These are phyloP conservation scores for Pterois miles DNA, from an alignment of 2,797 vertebrate genomes.

Conservation along the genomic window DNA sequence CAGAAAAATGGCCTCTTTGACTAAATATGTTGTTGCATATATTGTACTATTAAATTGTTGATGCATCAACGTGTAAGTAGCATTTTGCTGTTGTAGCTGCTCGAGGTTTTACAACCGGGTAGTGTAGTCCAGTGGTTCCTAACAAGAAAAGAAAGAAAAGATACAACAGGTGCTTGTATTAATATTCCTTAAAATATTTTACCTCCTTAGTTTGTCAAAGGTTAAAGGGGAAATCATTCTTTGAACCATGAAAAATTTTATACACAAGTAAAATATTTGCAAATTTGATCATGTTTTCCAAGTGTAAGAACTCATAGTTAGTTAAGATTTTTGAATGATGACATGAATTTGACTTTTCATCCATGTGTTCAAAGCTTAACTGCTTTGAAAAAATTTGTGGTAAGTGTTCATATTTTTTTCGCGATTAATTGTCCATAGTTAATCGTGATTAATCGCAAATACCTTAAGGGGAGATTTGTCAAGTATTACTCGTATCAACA, in stretches of 20 bases:
- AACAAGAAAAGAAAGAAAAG: neutral
- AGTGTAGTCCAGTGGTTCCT: neutral
- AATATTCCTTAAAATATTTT: neutral
- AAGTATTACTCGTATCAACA: no score
- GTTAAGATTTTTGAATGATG: no score
- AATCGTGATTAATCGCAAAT: no score
- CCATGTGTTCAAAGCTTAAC: neutral
- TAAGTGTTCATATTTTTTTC: no score
- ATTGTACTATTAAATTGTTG: neutral
- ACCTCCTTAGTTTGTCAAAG: neutral
- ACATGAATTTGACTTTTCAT: no score
- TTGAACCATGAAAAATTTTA: neutral
- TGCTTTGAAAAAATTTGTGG: no score
- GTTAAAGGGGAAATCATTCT: no score
- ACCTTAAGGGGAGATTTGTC: no score
- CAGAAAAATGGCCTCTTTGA: neutral
- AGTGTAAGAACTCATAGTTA: neutral
- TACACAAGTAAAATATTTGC: neutral
- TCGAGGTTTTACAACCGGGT: neutral
- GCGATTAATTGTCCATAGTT: no score
- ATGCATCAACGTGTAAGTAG: neutral
- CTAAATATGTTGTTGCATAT: neutral
- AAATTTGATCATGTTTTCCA: neutral
- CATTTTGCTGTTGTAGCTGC: neutral
- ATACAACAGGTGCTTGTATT: neutral